Evolutionary conservation across 2,888 invertebrate genomes (phyloP).

Genomic region (Drosophila ezoana): DNA sequence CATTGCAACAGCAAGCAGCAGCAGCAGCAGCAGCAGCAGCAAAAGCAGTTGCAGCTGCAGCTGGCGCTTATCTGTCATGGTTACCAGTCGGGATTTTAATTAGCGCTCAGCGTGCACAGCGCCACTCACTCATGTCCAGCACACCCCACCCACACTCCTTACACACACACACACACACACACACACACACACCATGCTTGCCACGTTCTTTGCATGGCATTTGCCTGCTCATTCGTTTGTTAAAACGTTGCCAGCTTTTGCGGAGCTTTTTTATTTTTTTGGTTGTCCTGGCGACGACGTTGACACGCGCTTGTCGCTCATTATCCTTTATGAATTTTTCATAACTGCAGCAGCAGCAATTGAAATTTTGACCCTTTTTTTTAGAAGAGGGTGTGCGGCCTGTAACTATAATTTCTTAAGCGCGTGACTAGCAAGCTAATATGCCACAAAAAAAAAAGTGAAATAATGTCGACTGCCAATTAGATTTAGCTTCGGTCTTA

Average conservation of each 20-base stretch:
- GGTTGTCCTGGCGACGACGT: slow-evolving; percentile 53
- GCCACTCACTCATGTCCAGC: slow-evolving; percentile 43
- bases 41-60: slow-evolving; percentile 14
- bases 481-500: slow-evolving; percentile 55
- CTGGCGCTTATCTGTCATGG: slow-evolving; percentile 76
- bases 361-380: slow-evolving; percentile 65
- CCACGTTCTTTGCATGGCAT: slow-evolving; percentile 55
- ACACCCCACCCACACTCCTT: neutral
- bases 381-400: neutral
- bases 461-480: slow-evolving; percentile 59
- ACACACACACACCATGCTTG: no score
- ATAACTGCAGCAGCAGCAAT: slow-evolving; percentile 74
- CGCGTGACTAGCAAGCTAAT: slow-evolving; percentile 74
- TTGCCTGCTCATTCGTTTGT: slow-evolving; percentile 77
- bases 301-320: slow-evolving; percentile 82
- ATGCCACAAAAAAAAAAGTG: slow-evolving; percentile 32
- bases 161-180: no score
- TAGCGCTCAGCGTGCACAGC: slow-evolving; percentile 52
- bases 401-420: slow-evolving; percentile 64
- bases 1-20: slow-evolving; percentile 43
- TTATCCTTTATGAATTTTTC: slow-evolving; percentile 84
- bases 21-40: slow-evolving; percentile 6
- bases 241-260: slow-evolving; percentile 70
- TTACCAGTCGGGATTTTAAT: slow-evolving; percentile 73
- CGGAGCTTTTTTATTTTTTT: slow-evolving; percentile 25